Evolutionary conservation across 1,140 invertebrate species (phyloP).

Genomic region (fruit fly (Drosophila melanogaster)): DNA sequence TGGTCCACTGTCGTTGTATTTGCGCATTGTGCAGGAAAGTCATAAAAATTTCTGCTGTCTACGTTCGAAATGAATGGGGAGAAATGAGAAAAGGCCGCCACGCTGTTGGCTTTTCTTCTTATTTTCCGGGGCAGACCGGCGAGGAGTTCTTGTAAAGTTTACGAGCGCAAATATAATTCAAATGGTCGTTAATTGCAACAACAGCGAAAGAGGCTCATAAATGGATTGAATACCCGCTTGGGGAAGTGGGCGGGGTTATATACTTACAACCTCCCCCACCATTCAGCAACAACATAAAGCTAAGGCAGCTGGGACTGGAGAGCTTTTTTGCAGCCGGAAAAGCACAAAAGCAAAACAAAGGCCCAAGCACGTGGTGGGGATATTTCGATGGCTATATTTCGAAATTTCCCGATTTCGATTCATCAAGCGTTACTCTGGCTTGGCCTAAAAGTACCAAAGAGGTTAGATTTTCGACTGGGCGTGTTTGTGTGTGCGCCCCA

Average conservation of each 20-base stretch:
- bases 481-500: conserved; percentile 9
- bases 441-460: conserved; percentile 38
- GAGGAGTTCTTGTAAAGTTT: conserved; percentile 81
- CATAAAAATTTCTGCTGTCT: conserved; percentile 81
- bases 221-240: conserved; percentile 69
- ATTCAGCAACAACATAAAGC: conserved; percentile 15
- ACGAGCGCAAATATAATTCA: conserved; percentile 84
- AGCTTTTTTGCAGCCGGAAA: conserved; percentile 52
- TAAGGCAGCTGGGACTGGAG: conserved; percentile 25
- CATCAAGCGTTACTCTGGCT: conserved; percentile 33
- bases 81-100: conserved; percentile 25
- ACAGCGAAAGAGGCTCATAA: conserved; percentile 77
- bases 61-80: conserved; percentile 68
- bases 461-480: conserved; percentile 24
- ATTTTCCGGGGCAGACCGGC: not conserved
- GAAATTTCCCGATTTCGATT: conserved; percentile 46
- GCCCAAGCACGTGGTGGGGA: conserved; percentile 62
- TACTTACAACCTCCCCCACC: conserved; percentile 16
- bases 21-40: conserved; percentile 81
- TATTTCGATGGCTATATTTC: conserved; percentile 46
- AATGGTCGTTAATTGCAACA: conserved; percentile 83
- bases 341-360: conserved; percentile 56
- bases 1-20: conserved; percentile 76
- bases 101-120: conserved; percentile 1
- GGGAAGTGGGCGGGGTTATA: conserved; percentile 53